Percentiles rank a stretch among this genome's conserved stretches.
Evolutionary conservation across 2,888 invertebrate species (phyloP).

Genomic region (Andrena flavipes): DNA sequence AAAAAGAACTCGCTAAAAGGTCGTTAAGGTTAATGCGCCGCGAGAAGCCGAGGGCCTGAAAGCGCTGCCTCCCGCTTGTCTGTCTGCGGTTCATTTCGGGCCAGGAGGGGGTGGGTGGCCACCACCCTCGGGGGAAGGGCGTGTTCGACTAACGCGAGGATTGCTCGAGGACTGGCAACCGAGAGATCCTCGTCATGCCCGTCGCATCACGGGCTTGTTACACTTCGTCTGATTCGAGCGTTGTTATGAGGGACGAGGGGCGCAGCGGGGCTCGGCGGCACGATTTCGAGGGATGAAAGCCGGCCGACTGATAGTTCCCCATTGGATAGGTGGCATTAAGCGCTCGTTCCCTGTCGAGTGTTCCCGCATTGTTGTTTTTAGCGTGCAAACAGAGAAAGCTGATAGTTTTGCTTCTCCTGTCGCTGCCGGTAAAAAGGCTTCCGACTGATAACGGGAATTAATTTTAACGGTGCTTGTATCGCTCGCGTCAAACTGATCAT

Average conservation of each 20-base stretch:
- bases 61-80: constrained; percentile 56
- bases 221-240: constrained; percentile 34
- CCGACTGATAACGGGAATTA: no score
- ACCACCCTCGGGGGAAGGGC: neutral
- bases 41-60: constrained; percentile 63
- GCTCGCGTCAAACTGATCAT: no score
- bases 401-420: no score
- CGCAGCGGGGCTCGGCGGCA: constrained; percentile 6
- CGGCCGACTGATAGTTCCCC: constrained; percentile 14
- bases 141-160: constrained; percentile 14
- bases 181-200: constrained; percentile 26
- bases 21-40: constrained; percentile 81
- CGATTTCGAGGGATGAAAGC: constrained; percentile 13
- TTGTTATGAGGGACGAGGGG: constrained; percentile 12
- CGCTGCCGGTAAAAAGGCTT: no score
- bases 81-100: constrained; percentile 64
- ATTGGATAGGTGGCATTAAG: constrained; percentile 10
- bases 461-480: no score
- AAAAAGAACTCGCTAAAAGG: constrained; percentile 79
- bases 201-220: constrained; percentile 32
- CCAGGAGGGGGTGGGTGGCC: neutral
- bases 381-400: no score
- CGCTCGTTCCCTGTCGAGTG: constrained; percentile 4
- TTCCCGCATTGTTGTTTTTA: constrained; percentile 5
- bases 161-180: constrained; percentile 5